phyloP scores from a whole-genome alignment of 64 coral and sea anemone genomes.

The Cladopsammia gracilis region DNA sequence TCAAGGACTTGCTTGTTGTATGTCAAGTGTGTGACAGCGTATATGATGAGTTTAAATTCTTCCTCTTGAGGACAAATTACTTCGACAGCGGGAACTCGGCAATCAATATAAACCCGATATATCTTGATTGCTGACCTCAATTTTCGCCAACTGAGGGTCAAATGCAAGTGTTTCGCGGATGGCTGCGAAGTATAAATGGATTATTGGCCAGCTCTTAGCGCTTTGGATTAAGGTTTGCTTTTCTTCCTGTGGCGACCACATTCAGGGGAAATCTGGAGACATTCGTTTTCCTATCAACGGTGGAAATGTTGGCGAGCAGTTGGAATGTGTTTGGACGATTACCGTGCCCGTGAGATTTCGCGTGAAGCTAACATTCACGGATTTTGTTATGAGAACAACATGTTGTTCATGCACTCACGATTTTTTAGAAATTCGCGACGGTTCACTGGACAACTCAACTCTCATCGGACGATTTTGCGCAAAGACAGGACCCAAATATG shows the following conservation, averaged over 20 bases:
- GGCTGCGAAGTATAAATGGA: constrained; percentile 35
- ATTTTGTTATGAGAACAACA: constrained; percentile 81
- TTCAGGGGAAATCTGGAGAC: constrained; percentile 17
- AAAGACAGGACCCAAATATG: constrained; percentile 72
- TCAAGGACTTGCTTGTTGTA: constrained; percentile 39
- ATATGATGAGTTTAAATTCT: constrained; percentile 36
- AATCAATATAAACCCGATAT: constrained; percentile 14
- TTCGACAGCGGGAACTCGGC: constrained; percentile 32
- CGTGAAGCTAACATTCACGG: constrained; percentile 78
- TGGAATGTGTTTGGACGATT: constrained; percentile 81
- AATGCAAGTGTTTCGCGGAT: constrained; percentile 26
- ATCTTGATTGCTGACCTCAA: constrained; percentile 47
- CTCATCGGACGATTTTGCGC: constrained; percentile 93
- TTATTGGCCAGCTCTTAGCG: constrained; percentile 1
- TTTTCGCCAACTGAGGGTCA: constrained; percentile 52
- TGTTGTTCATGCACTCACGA: constrained; percentile 94
- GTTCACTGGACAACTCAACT: constrained; percentile 73
- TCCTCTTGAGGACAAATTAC: constrained; percentile 39
- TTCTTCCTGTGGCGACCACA: constrained; percentile 37
- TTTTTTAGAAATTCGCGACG: constrained; percentile 95
- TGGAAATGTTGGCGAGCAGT: constrained; percentile 46
- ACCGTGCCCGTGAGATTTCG: constrained; percentile 55
- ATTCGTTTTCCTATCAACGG: constrained; percentile 53
- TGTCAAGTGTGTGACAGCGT: constrained; percentile 39
- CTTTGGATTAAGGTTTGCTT: constrained; percentile 30